Conservation (phyloP, 2,113 vertebrate genomes). For the Megalops atlanticus region DNA sequence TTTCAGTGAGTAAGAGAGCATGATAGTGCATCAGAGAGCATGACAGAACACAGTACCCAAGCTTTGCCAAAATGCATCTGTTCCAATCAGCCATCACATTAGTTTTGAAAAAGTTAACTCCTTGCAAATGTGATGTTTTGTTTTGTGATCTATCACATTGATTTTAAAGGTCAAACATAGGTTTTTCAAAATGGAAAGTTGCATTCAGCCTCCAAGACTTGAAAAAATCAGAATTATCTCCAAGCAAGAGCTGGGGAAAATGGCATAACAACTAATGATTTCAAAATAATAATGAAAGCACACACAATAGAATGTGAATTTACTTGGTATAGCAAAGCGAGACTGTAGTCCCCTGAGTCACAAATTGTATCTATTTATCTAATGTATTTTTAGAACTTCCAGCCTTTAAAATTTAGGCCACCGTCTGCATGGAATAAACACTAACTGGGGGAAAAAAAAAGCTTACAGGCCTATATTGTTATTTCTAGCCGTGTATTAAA, state of each 20-base stretch:
- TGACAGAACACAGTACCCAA: too few relatives aligned
- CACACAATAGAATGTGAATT: not conserved
- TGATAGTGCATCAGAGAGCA: too few relatives aligned
- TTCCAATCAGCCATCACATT: too few relatives aligned
- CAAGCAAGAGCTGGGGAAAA: not conserved
- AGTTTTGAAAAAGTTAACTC: too few relatives aligned
- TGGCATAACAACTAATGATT: not conserved
- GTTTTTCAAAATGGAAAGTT: not conserved
- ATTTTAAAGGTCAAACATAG: too few relatives aligned
- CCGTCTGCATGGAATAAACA: not conserved
- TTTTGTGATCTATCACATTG: too few relatives aligned
- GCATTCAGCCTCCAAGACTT: not conserved
- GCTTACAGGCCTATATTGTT: not conserved
- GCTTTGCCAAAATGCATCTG: too few relatives aligned
- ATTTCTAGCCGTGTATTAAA: not conserved
- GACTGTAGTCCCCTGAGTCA: not conserved
- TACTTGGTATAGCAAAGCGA: not conserved
- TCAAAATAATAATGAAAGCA: not conserved
- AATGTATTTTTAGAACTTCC: not conserved
- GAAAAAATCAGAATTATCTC: slow-evolving; percentile 1
- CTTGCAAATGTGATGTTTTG: too few relatives aligned
- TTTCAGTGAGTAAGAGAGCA: too few relatives aligned
- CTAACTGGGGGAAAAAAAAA: not conserved
- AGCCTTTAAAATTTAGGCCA: not conserved
- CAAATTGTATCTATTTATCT: not conserved